These are phyloP conservation scores for Nannoperca obscura DNA, from an alignment of 2,797 vertebrate species.

Conservation along the genomic window DNA sequence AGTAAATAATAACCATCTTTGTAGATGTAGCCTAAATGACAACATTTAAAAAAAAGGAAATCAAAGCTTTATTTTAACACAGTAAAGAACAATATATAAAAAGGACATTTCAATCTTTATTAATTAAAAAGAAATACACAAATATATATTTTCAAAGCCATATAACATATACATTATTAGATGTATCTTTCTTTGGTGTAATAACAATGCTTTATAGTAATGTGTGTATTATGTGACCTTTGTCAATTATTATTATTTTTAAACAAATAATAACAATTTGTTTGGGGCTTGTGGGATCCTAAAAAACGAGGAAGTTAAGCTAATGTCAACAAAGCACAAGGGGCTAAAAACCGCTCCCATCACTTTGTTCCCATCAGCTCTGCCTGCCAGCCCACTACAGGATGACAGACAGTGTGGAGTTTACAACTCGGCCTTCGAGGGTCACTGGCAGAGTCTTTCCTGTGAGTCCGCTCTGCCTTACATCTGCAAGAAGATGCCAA, in stretches of 20 bases:
- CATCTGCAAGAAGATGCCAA: slow-evolving; percentile 92
- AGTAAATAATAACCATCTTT: too few relatives aligned
- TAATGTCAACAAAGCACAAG: neutral
- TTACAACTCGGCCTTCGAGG: slow-evolving; percentile 81
- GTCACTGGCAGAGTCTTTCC: slow-evolving; percentile 87
- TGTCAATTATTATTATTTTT: neutral
- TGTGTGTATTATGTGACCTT: neutral
- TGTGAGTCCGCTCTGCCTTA: slow-evolving; percentile 93
- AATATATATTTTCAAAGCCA: neutral
- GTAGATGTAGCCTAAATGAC: too few relatives aligned
- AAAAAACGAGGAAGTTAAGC: neutral
- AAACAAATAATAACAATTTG: neutral
- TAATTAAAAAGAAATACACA: neutral
- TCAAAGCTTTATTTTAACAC: too few relatives aligned
- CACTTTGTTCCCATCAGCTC: slow-evolving; percentile 79
- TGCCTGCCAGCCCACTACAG: slow-evolving; percentile 77
- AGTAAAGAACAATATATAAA: neutral
- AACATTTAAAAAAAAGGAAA: too few relatives aligned
- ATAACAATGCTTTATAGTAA: neutral
- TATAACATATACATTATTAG: neutral
- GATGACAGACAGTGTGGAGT: slow-evolving; percentile 88
- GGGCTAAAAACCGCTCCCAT: neutral
- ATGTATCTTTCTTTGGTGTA: neutral
- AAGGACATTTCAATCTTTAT: neutral
- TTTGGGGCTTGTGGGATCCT: too few relatives aligned